Evolutionary conservation across 2,888 invertebrate species (phyloP).

Genomic region (Pandemis cinnamomeana): DNA sequence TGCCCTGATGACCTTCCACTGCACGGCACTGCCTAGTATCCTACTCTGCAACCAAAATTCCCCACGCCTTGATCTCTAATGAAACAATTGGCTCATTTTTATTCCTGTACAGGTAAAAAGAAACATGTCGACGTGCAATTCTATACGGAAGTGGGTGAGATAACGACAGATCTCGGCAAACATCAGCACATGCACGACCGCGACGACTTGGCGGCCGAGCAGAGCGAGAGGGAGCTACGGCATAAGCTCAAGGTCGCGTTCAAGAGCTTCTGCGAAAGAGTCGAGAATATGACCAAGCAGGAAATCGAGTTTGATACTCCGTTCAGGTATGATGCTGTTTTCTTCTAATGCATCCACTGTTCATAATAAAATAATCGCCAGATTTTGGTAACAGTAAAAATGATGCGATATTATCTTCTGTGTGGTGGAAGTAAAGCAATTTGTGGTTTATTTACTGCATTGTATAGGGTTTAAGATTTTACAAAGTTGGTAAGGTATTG

Average conservation of each 20-base stretch:
- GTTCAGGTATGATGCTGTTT: constrained; percentile 86
- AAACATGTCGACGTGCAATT: constrained; percentile 99
- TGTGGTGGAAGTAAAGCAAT: no score
- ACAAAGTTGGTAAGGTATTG: no score
- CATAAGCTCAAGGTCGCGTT: constrained; percentile 99
- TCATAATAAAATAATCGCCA: no score
- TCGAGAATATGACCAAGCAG: constrained; percentile 97
- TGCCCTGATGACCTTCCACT: no score
- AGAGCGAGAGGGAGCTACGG: constrained; percentile 97
- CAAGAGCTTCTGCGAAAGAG: constrained; percentile 99
- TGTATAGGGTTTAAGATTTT: no score
- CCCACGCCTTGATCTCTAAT: no score
- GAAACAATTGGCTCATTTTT: not conserved
- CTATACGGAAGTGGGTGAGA: constrained; percentile 99
- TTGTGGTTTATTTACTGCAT: no score
- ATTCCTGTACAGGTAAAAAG: constrained; percentile 88
- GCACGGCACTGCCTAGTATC: no score
- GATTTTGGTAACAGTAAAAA: no score
- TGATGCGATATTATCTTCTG: no score
- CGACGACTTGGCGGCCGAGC: constrained; percentile 99
- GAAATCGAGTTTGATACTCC: constrained; percentile 99
- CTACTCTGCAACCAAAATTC: no score
- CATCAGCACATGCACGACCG: constrained; percentile 99
- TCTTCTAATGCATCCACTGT: not conserved
- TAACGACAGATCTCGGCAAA: constrained; percentile 99